These are phyloP conservation scores for Carollia perspicillata DNA, from an alignment of 2,113 vertebrate genomes.

Conservation along the genomic window DNA sequence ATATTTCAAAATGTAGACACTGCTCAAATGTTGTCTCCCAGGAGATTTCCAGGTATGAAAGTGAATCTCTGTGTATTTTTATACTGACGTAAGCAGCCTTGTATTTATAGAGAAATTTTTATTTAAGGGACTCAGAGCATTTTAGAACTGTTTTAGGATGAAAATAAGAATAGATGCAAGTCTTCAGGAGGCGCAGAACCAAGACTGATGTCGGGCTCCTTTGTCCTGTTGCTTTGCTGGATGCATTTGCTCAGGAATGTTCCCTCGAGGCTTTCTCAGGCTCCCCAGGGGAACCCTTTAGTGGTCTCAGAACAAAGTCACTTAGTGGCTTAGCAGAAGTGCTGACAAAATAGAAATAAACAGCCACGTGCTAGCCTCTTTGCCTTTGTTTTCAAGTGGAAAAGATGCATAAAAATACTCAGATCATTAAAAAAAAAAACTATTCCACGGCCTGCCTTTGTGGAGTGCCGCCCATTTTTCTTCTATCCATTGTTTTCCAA, in stretches of 20 bases:
- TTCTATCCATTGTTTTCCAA: neutral
- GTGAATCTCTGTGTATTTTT: slow-evolving; percentile 50
- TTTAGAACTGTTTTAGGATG: slow-evolving; percentile 35
- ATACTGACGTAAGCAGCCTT: neutral
- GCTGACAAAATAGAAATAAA: slow-evolving; percentile 12
- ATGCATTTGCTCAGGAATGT: neutral
- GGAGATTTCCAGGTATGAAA: slow-evolving; percentile 40
- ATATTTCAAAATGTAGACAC: slow-evolving; percentile 16
- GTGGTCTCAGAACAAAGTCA: slow-evolving; percentile 34
- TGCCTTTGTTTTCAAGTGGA: neutral
- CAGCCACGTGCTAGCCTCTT: neutral
- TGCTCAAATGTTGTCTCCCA: neutral
- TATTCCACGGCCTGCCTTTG: neutral
- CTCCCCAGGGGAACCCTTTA: neutral
- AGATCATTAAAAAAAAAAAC: neutral
- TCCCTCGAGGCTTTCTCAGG: neutral
- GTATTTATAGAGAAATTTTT: slow-evolving; percentile 17
- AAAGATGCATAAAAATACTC: neutral
- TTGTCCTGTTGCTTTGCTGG: neutral
- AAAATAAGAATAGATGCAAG: neutral
- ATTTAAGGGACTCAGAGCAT: neutral
- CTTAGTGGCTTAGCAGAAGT: slow-evolving; percentile 3
- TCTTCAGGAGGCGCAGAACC: neutral
- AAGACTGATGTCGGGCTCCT: neutral
- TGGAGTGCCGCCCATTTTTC: neutral